Percentiles rank a stretch among this genome's conserved stretches.
Conservation (phyloP, 2,797 vertebrate genomes). For the Novumbra hubbsi region DNA sequence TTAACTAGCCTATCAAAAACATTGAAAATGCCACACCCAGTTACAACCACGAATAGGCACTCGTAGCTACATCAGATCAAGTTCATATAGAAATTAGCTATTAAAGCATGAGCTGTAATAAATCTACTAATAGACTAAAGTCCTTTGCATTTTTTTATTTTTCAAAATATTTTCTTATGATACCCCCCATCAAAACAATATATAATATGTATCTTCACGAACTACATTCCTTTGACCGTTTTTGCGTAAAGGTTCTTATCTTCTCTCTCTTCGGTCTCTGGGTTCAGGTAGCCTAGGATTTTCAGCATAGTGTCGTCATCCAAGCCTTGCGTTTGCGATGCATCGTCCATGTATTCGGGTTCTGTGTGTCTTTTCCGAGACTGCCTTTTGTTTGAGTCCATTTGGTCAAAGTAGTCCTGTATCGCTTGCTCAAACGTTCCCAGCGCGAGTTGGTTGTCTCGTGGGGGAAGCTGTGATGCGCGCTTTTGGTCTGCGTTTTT, state of each 20-base stretch:
- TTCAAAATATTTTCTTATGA: slow-evolving; percentile 67
- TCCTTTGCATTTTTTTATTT: slow-evolving; percentile 52
- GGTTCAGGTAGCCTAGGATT: slow-evolving; percentile 85
- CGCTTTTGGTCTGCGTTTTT: slow-evolving; percentile 68
- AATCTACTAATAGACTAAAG: slow-evolving; percentile 49
- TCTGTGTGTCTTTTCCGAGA: slow-evolving; percentile 72
- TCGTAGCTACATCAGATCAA: slow-evolving; percentile 40
- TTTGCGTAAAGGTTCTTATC: slow-evolving; percentile 76
- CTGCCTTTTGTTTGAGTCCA: slow-evolving; percentile 66
- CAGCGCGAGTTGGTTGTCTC: slow-evolving; percentile 55
- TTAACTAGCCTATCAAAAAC: slow-evolving; percentile 53
- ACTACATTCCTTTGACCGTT: slow-evolving; percentile 73
- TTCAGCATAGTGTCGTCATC: slow-evolving; percentile 87
- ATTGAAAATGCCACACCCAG: slow-evolving; percentile 59
- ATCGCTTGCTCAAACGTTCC: slow-evolving; percentile 76
- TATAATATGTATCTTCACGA: slow-evolving; percentile 38
- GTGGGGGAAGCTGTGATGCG: slow-evolving; percentile 44
- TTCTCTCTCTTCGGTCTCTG: slow-evolving; percentile 78
- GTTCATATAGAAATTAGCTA: slow-evolving; percentile 38
- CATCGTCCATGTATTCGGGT: slow-evolving; percentile 55
- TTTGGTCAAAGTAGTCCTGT: slow-evolving; percentile 78
- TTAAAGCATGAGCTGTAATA: slow-evolving; percentile 36
- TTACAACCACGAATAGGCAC: slow-evolving; percentile 50
- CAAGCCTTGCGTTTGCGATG: slow-evolving; percentile 66
- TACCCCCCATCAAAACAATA: slow-evolving; percentile 43